Conservation (phyloP, 2,797 vertebrate genomes). For the Labeo calbasu region DNA sequence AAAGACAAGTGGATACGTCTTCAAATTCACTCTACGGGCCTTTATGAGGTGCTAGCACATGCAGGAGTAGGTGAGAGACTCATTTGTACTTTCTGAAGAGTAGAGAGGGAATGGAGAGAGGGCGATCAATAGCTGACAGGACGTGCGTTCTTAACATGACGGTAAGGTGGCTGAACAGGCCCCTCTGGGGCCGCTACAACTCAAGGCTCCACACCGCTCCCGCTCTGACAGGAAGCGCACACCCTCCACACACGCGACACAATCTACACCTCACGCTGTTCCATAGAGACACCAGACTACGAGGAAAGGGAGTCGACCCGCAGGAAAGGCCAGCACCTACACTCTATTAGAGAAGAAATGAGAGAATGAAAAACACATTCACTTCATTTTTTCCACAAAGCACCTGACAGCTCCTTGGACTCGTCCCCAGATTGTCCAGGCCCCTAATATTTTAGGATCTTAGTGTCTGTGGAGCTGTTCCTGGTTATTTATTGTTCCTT, state of each 20-base stretch:
- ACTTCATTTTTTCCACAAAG: conserved; percentile 7
- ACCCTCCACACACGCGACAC: conserved; percentile 47
- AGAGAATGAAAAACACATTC: conserved; percentile 30
- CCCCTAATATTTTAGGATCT: conserved; percentile 28
- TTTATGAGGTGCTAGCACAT: conserved; percentile 72
- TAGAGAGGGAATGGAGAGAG: conserved; percentile 47
- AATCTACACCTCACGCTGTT: conserved; percentile 32
- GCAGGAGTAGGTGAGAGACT: conserved; percentile 67
- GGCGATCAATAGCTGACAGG: conserved; percentile 69
- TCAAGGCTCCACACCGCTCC: conserved; percentile 64
- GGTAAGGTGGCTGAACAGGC: conserved; percentile 69
- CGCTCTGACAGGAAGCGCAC: conserved; percentile 70
- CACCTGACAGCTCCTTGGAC: conserved; percentile 34
- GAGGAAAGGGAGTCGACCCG: conserved; percentile 66
- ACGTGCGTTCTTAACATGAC: conserved; percentile 67
- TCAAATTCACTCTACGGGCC: conserved; percentile 43
- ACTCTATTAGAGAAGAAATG: conserved; percentile 46
- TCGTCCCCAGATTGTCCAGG: conserved; percentile 23
- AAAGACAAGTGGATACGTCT: conserved; percentile 2
- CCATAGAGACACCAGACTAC: conserved; percentile 64
- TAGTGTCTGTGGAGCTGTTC: conserved; percentile 34
- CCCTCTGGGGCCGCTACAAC: conserved; percentile 70
- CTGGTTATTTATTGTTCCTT: conserved; percentile 6
- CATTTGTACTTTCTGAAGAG: conserved; percentile 71
- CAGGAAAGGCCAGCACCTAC: conserved; percentile 64